These are phyloP conservation scores for Pachymerium ferrugineum DNA, from an alignment of 2,888 invertebrate genomes.

Conservation along the genomic window DNA sequence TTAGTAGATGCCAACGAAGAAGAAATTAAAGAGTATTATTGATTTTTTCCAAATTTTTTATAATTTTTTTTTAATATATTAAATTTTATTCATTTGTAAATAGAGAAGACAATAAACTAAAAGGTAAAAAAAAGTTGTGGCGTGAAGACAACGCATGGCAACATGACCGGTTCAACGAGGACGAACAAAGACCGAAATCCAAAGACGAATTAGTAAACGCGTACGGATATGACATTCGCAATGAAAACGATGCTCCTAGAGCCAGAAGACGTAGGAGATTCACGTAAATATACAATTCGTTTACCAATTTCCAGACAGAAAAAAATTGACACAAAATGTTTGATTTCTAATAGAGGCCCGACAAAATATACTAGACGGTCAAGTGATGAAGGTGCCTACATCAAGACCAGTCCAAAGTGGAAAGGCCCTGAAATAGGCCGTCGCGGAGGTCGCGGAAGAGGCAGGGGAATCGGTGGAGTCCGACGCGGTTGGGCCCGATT, in stretches of 20 bases:
- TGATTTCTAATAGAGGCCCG: slow-evolving; percentile 70
- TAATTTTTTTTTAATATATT: not conserved
- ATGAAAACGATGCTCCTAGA: slow-evolving; percentile 78
- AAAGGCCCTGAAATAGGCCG: not conserved
- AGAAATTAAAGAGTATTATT: slow-evolving; percentile 44
- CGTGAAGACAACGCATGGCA: slow-evolving; percentile 64
- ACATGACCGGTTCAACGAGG: slow-evolving; percentile 79
- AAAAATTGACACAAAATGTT: not conserved
- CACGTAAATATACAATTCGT: slow-evolving; percentile 55
- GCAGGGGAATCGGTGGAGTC: slow-evolving; percentile 33
- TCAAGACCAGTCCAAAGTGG: not conserved
- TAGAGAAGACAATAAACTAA: slow-evolving; percentile 14
- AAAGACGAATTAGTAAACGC: slow-evolving; percentile 73
- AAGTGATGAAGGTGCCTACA: slow-evolving; percentile 88
- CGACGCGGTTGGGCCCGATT: slow-evolving; percentile 34
- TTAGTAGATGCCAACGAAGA: slow-evolving; percentile 55
- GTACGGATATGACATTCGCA: slow-evolving; percentile 91
- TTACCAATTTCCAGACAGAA: not conserved
- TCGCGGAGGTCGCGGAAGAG: slow-evolving; percentile 32
- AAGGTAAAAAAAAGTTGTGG: slow-evolving; percentile 49
- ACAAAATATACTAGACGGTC: slow-evolving; percentile 87
- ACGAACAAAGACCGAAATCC: slow-evolving; percentile 75
- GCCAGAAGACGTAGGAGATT: slow-evolving; percentile 78
- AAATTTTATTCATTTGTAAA: not conserved
- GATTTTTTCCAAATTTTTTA: not conserved